Base-by-base conservation (phyloP, 1,140 invertebrate genomes). In the Euglossa dilemma region DNA sequence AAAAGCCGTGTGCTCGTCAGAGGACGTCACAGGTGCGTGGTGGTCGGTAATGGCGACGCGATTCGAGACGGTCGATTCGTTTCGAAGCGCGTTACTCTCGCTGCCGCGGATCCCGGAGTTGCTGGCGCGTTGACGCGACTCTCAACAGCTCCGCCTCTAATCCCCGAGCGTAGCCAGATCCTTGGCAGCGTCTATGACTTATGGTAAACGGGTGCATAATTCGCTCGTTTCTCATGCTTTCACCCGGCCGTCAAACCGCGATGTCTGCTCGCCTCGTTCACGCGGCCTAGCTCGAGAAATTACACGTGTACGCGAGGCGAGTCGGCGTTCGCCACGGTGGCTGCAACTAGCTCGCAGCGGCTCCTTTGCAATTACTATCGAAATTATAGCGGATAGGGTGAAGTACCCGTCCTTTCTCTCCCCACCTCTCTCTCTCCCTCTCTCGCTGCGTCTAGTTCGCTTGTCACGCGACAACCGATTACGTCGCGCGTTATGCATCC, bases 151-250 rank as follows among this genome's bases (percentile, higher is more conserved):
- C 59, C 64, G 78, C 71, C 82, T 85, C 83, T 89, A 87, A 91
- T 91, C 66, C 84, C 66, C 84, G 89, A 57, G 61, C 25, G 76
- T 50, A 12, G 50, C 52, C 69, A 77, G 75, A 73, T 86, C 70
- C 78, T 83, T 73, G 54, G 85, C 84, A 59, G 78, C 79, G 64
- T 86, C 66, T 89, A 83, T 89, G 85, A 91, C 87, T 92, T 90
- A 91, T 89, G 91, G 86, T 90, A 90, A 90, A 90, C 79, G 87
- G 80, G 77, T 85, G 85, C 87, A 91, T 91, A 90, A 92, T 92
- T 89, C 77, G 74, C 76, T 82, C 87, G 91, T 91, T 91, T 90
- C 85, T 91, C 88, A 90, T 88, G 86, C 87, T 90, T 91, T 91
- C 88, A 89, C 90, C 72, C 56, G 81, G 67, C 73, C 80, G 84